Evolutionary conservation across 2,888 invertebrate genomes (phyloP).

Genomic region (Agrotis clavis): DNA sequence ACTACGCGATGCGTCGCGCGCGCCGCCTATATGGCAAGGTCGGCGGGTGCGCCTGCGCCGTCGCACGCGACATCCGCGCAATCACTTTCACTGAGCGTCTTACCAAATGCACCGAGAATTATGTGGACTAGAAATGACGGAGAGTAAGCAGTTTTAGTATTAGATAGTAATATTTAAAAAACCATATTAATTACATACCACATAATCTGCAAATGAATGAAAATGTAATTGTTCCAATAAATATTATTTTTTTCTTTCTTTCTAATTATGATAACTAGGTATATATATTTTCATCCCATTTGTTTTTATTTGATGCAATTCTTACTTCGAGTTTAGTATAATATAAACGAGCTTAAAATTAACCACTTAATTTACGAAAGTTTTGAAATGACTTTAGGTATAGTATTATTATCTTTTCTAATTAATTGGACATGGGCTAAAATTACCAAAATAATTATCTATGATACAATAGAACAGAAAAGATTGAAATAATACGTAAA

Average conservation of each 20-base stretch:
- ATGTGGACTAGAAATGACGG: conserved; percentile 61
- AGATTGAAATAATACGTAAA: neutral
- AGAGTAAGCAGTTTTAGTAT: neutral
- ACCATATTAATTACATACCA: too few relatives aligned
- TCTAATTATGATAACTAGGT: too few relatives aligned
- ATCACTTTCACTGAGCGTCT: conserved; percentile 89
- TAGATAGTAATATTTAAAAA: too few relatives aligned
- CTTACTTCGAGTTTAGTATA: neutral
- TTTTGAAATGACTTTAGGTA: neutral
- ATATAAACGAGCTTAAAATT: neutral
- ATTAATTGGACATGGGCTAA: too few relatives aligned
- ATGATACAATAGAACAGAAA: neutral
- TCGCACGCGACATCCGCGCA: conserved; percentile 88
- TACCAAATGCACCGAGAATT: conserved; percentile 82
- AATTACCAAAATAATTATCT: too few relatives aligned
- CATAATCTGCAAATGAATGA: too few relatives aligned
- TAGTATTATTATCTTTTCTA: too few relatives aligned
- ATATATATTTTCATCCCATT: neutral
- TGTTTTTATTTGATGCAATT: neutral
- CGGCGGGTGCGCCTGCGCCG: conserved; percentile 80
- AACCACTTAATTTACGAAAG: neutral
- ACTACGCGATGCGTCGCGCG: conserved; percentile 63
- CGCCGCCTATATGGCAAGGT: conserved; percentile 87
- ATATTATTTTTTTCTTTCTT: too few relatives aligned
- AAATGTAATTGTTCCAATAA: too few relatives aligned